Conservation (phyloP, 2,797 vertebrate species). For the Trachurus trachurus region DNA sequence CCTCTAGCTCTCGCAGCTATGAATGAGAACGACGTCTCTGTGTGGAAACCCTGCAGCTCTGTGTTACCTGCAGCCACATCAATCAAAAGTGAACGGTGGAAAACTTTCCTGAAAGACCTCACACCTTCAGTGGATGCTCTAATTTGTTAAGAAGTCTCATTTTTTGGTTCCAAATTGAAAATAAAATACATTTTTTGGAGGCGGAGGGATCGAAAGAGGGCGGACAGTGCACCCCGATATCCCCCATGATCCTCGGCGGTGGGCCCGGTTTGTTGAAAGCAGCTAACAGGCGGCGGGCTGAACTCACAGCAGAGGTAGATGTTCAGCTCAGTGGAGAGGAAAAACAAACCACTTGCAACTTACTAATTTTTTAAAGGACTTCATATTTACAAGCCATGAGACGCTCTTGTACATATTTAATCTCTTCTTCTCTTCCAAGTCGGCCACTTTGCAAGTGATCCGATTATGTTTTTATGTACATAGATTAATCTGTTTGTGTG, state of each 20-base stretch:
- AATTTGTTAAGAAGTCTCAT: not conserved
- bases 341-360: constrained; percentile 21
- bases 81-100: not conserved
- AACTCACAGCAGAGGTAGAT: constrained; percentile 43
- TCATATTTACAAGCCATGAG: constrained; percentile 60
- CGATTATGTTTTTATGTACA: constrained; percentile 69
- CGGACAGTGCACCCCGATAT: not conserved
- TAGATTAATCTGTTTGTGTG: constrained; percentile 52
- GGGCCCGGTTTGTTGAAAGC: constrained; percentile 84
- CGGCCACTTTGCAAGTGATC: constrained; percentile 1
- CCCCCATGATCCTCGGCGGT: not conserved
- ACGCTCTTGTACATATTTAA: constrained; percentile 69
- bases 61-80: not conserved
- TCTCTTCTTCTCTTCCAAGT: constrained; percentile 15
- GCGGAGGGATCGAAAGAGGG: not conserved
- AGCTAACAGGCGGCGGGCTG: constrained; percentile 64
- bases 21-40: not conserved
- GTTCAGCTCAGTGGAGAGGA: constrained; percentile 17
- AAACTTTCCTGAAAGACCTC: not conserved
- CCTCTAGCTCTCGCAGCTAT: not conserved
- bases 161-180: not conserved
- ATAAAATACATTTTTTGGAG: not conserved
- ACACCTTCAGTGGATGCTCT: not conserved
- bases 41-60: not conserved
- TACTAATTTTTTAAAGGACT: constrained; percentile 52